These are phyloP conservation scores for Sinocyclocheilus anophthalmus DNA, from an alignment of 2,113 vertebrate genomes.

Conservation along the genomic window DNA sequence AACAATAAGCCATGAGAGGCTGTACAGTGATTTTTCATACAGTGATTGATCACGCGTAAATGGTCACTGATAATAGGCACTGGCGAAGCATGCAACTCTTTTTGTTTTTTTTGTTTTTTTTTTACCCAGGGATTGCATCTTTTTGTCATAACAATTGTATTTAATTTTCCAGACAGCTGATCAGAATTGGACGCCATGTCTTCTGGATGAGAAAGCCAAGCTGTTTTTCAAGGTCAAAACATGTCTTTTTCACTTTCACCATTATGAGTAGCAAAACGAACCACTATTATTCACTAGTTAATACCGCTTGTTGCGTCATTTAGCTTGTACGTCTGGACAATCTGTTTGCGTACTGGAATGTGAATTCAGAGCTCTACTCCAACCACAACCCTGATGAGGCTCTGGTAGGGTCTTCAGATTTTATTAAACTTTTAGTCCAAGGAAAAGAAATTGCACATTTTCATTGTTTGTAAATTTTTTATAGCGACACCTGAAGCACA, in stretches of 20 bases:
- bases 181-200: conserved; percentile 89
- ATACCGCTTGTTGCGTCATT: background rate
- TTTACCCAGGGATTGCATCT: background rate
- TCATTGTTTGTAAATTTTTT: conserved; percentile 13
- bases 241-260: background rate
- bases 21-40: no score
- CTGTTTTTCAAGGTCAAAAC: conserved; percentile 90
- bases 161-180: conserved; percentile 85
- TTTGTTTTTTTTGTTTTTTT: background rate
- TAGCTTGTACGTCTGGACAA: conserved; percentile 92
- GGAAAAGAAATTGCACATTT: background rate
- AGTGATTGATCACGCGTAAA: background rate
- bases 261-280: background rate
- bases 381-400: conserved; percentile 78
- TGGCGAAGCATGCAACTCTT: no score
- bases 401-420: conserved; percentile 80
- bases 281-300: background rate
- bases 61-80: background rate
- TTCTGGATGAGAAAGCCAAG: conserved; percentile 89
- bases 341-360: conserved; percentile 98
- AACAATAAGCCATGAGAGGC: no score
- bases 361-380: conserved; percentile 90
- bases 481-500: conserved; percentile 82
- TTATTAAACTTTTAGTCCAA: no score
- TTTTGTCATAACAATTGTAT: background rate